Conservation (phyloP, 2,888 invertebrate species). For the Yponomeuta evonymella region DNA sequence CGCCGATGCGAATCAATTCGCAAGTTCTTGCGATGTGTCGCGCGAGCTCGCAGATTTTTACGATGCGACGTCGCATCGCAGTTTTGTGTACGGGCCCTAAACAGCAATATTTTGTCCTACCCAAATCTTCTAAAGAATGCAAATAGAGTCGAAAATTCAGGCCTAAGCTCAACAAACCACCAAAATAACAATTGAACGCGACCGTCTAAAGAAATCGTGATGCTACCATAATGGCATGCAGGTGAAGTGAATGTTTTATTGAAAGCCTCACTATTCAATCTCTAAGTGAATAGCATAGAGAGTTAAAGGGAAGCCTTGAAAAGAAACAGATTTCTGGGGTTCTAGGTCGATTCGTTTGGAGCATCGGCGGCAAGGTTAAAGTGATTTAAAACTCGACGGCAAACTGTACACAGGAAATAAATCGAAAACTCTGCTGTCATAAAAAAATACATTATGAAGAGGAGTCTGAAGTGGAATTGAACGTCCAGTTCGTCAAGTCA, state of each 20-base stretch:
- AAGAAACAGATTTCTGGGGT: not conserved
- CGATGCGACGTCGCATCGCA: too few species aligned
- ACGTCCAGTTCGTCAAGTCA: too few species aligned
- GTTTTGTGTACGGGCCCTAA: too few species aligned
- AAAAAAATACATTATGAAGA: too few species aligned
- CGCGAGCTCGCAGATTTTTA: too few species aligned
- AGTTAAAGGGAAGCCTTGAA: not conserved
- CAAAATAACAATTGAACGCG: not conserved
- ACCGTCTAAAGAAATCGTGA: constrained; percentile 7
- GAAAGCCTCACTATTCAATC: constrained; percentile 1
- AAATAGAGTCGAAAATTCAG: not conserved
- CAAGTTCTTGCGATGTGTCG: too few species aligned
- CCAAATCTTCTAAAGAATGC: not conserved
- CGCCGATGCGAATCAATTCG: too few species aligned
- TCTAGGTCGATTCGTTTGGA: not conserved
- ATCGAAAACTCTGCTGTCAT: too few species aligned
- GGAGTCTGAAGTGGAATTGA: too few species aligned
- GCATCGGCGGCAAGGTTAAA: not conserved
- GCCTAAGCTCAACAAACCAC: not conserved
- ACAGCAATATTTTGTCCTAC: not conserved
- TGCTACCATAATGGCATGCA: constrained; percentile 4
- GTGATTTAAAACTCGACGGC: not conserved
- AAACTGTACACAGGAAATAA: not conserved
- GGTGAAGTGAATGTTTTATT: not conserved
- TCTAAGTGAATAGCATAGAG: not conserved